Evolutionary conservation across 1,140 invertebrate species (phyloP), one percentile per base, ranked within the genome.

Genomic region (Pomacea maculata): DNA sequence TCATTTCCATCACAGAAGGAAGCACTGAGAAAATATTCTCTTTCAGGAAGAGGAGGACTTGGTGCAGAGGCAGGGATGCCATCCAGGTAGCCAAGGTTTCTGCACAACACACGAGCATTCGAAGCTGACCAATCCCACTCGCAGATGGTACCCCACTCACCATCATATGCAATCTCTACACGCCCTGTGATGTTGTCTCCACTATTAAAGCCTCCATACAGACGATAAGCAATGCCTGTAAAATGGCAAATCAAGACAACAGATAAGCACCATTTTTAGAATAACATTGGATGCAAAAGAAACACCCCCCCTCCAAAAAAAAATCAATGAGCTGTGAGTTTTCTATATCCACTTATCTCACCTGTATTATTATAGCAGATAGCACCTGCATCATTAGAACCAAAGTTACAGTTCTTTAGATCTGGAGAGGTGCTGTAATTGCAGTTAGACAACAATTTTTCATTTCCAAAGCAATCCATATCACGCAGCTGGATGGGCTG

Each of bases 91-190:
- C 84, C 83, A 10, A 88, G 72, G 25, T 80, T 73, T 55, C 85
- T 68, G 82, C 88, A 89, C 14, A 89, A 78, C 7, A 88, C 93
- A 82, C 94, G 91, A 1, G 95, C 95, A 86, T 95, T 93, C 21
- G 91, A 92, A 57, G 95, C 88, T 1, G 93, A 94, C 87, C 96
- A 96, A 76, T 93, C 92, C 86, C 95, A 94, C 86, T 95, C 95
- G 87, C 95, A 96, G n/a, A 96, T 93, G 83, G 94, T 93, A 1
- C 95, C 95, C 93, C 94, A 95, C 74, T 93, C 91, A 2, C 94
- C 95, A 83, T 94, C 93, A 34, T 94, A 92, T 91, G 93, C 94
- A 4, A 96, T 93, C 92, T 96, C 95, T 7, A 96, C 87, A 75
- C 94, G 91, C 10, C 95, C 95, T 87, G 79, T 79, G 3, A 61